Evolutionary conservation across 2,888 invertebrate genomes (phyloP).

Genomic region (Luperina nickerlii): DNA sequence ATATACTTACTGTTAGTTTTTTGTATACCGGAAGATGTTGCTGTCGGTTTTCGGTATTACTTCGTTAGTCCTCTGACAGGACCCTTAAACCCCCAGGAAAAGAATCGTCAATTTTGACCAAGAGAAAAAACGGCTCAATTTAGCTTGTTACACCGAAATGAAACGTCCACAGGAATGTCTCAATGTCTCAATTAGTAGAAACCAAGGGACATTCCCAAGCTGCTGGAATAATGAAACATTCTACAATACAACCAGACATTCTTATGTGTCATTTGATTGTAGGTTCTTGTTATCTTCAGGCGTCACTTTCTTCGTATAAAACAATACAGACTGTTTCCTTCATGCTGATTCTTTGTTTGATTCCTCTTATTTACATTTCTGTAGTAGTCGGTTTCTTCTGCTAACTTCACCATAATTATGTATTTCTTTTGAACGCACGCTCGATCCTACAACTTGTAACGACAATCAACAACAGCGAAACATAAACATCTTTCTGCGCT

Average conservation of each 20-base stretch:
- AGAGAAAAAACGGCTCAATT: background rate
- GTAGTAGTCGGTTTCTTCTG: background rate
- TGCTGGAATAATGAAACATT: background rate
- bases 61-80: background rate
- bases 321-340: slow-evolving; percentile 43
- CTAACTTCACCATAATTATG: background rate
- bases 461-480: background rate
- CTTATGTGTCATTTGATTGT: slow-evolving; percentile 17
- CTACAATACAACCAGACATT: slow-evolving; percentile 9
- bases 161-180: background rate
- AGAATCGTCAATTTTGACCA: background rate
- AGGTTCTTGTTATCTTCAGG: slow-evolving; percentile 8
- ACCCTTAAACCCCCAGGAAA: background rate
- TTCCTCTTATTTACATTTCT: slow-evolving; percentile 18
- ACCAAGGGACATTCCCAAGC: background rate
- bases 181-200: background rate
- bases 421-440: slow-evolving; percentile 1
- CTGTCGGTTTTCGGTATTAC: background rate
- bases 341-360: slow-evolving; percentile 20
- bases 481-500: background rate
- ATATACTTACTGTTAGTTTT: background rate
- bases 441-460: background rate
- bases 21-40: too few species aligned
- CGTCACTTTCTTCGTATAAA: slow-evolving; percentile 39
- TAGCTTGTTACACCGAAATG: background rate